phyloP scores from a whole-genome alignment of 2,797 vertebrate species.

The Thamnophis elegans region DNA sequence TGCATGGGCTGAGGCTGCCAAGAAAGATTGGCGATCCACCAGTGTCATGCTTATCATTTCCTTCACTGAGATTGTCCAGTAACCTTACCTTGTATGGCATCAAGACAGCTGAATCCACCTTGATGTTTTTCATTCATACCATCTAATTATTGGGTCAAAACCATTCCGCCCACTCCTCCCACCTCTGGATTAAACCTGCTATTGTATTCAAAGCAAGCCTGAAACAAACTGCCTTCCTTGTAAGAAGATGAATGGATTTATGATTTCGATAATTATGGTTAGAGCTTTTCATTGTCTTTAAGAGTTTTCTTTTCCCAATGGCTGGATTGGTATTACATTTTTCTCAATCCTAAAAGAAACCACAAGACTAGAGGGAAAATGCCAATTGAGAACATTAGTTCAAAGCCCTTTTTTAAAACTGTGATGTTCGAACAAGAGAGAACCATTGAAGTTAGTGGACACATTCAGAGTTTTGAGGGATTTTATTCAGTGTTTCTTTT shows the following conservation, averaged over 20 bases:
- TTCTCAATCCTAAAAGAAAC: background rate
- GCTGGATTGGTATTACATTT: background rate
- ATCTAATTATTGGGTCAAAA: slow-evolving; percentile 44
- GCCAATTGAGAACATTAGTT: background rate
- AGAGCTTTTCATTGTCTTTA: background rate
- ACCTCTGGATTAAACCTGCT: slow-evolving; percentile 38
- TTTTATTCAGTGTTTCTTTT: background rate
- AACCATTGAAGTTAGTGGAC: background rate
- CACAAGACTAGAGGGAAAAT: background rate
- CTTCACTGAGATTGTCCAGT: slow-evolving; percentile 36
- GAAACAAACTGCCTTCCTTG: slow-evolving; percentile 3
- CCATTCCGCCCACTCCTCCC: background rate
- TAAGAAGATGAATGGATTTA: background rate
- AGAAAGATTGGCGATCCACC: slow-evolving; percentile 21
- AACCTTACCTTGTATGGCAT: slow-evolving; percentile 67
- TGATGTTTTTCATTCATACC: slow-evolving; percentile 22
- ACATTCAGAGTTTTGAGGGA: background rate
- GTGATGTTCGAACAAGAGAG: background rate
- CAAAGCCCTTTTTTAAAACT: background rate
- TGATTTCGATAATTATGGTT: background rate
- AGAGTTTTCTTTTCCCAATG: slow-evolving; percentile 14
- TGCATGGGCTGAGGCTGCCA: slow-evolving; percentile 50
- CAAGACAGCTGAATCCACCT: slow-evolving; percentile 42
- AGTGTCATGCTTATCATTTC: slow-evolving; percentile 17
- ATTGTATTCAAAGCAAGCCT: slow-evolving; percentile 20